These are phyloP conservation scores for Prunella strophiata DNA, from an alignment of 2,797 vertebrate species.

Conservation along the genomic window DNA sequence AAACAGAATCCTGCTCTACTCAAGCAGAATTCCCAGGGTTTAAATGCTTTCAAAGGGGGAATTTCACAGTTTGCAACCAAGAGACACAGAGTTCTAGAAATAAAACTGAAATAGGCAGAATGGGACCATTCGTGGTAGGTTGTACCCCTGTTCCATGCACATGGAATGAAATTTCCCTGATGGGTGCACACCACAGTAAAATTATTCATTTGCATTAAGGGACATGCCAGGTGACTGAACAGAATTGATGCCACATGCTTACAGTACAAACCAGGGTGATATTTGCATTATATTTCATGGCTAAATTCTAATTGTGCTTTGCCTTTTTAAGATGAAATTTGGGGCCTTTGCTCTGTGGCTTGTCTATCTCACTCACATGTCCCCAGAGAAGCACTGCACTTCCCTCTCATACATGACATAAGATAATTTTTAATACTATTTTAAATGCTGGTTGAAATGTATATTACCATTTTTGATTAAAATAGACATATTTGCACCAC, in stretches of 20 bases:
- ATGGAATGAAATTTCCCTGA: too few species aligned
- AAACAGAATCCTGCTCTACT: background rate
- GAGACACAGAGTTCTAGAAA: background rate
- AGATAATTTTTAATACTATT: background rate
- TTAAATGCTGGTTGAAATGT: background rate
- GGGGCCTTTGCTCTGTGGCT: fast-evolving
- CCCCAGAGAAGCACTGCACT: background rate
- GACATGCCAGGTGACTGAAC: background rate
- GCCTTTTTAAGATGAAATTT: background rate
- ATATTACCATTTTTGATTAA: background rate
- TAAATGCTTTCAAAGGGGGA: background rate
- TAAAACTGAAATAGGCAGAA: background rate
- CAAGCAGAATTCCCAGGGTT: background rate
- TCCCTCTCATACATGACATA: background rate
- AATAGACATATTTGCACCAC: background rate
- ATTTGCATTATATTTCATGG: background rate
- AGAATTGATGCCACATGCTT: background rate
- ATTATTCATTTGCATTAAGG: fast-evolving
- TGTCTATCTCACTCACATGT: background rate
- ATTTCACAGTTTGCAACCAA: background rate
- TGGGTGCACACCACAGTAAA: background rate
- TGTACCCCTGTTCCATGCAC: background rate
- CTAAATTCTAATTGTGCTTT: background rate
- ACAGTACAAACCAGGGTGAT: background rate
- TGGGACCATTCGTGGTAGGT: background rate